Percentiles rank a stretch among this genome's conserved stretches.
Conservation (phyloP, 2,113 vertebrate species). For the Oceanites oceanicus region DNA sequence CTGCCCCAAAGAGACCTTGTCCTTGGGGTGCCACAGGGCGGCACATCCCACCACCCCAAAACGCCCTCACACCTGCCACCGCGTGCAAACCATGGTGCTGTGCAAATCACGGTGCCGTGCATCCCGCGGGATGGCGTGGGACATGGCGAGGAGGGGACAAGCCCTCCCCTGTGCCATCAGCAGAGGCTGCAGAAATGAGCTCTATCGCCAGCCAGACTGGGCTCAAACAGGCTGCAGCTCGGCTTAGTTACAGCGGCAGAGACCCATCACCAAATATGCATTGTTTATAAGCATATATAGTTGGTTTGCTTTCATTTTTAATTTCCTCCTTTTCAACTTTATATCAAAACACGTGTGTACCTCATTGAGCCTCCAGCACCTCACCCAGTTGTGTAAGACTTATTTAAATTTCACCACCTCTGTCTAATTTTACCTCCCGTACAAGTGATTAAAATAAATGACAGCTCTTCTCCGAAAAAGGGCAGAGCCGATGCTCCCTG, state of each 20-base stretch:
- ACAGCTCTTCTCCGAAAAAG: not conserved
- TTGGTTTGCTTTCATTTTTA: no score
- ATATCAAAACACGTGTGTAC: accelerated
- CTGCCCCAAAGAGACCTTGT: not conserved
- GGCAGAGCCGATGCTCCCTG: not conserved
- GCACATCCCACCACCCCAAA: not conserved
- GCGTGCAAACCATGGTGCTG: accelerated
- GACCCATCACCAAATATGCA: accelerated
- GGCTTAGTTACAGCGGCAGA: not conserved
- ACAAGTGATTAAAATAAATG: not conserved
- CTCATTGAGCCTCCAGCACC: not conserved
- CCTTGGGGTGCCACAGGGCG: not conserved
- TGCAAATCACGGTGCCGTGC: accelerated
- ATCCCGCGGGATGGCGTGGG: not conserved
- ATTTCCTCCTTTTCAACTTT: not conserved
- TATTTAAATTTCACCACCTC: accelerated
- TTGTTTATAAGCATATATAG: accelerated
- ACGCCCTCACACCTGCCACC: not conserved
- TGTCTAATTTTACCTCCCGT: not conserved
- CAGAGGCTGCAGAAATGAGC: not conserved
- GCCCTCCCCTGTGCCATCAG: not conserved
- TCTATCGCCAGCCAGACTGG: not conserved
- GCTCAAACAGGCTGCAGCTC: not conserved
- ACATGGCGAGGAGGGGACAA: not conserved
- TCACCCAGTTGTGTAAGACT: not conserved